Percentiles rank a stretch among this genome's conserved stretches.
Evolutionary conservation across 2,113 vertebrate species (phyloP).

Genomic region (Oncorhynchus masou): DNA sequence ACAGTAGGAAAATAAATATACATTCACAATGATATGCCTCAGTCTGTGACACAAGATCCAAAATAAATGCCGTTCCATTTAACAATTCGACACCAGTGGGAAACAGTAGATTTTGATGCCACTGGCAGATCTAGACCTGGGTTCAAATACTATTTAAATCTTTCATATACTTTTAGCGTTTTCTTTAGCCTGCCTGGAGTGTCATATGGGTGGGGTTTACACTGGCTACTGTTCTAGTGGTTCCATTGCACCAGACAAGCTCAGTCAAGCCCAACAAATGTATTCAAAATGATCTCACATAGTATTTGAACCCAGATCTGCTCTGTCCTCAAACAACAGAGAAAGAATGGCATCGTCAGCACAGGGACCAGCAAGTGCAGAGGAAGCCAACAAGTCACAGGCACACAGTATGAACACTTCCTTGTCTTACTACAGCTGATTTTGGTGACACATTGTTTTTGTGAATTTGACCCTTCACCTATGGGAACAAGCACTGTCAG

Average conservation of each 20-base stretch:
- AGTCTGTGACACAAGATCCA: background rate
- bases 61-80: conserved; percentile 49
- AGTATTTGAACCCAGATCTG: too few species aligned
- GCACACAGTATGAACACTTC: background rate
- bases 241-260: too few species aligned
- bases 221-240: too few species aligned
- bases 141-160: conserved; percentile 3
- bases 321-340: conserved; percentile 29
- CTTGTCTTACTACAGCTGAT: background rate
- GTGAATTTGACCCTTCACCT: background rate
- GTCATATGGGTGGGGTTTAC: too few species aligned
- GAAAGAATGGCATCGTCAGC: conserved; percentile 29
- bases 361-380: conserved; percentile 29
- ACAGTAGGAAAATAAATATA: too few species aligned
- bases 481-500: background rate
- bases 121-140: conserved; percentile 39
- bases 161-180: too few species aligned
- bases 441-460: background rate
- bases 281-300: too few species aligned
- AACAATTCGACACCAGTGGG: conserved; percentile 45
- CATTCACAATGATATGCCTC: too few species aligned
- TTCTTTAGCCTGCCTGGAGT: too few species aligned
- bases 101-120: conserved; percentile 52
- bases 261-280: too few species aligned
- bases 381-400: background rate